Conservation (phyloP, 2,113 vertebrate species). For the Strigops habroptila region DNA sequence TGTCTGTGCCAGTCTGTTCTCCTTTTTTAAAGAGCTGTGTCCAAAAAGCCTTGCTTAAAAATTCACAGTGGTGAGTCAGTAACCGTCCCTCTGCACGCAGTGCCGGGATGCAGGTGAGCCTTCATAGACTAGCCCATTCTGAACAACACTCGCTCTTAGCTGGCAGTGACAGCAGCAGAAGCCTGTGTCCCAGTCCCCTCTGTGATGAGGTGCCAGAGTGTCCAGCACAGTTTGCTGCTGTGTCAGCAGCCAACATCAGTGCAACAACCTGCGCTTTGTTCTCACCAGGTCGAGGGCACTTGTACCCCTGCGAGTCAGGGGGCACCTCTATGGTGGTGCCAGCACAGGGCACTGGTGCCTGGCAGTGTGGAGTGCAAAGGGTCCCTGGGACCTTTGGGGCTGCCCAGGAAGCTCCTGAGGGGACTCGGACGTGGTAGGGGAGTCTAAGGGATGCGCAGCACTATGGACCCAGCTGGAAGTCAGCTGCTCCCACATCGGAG, state of each 20-base stretch:
- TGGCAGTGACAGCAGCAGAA: background rate
- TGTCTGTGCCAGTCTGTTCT: background rate
- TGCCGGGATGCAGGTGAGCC: background rate
- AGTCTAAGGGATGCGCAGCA: background rate
- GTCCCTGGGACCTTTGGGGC: no score
- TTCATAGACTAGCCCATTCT: background rate
- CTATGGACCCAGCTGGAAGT: background rate
- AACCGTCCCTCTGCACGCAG: background rate
- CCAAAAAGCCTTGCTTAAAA: background rate
- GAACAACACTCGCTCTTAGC: no score
- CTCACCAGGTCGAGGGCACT: accelerated
- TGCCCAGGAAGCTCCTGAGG: background rate
- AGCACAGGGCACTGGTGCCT: background rate
- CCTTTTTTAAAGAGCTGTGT: background rate
- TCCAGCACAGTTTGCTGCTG: background rate
- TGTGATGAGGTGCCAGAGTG: background rate
- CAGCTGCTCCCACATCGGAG: background rate
- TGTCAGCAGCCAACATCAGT: background rate
- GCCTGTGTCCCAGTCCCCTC: background rate
- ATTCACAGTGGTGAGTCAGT: background rate
- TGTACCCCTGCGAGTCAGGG: no score
- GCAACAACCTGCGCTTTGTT: background rate
- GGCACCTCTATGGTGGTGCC: no score
- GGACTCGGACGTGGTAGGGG: accelerated
- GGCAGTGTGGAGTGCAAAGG: background rate